A percentile compares a stretch with the other conserved stretches of the same genome.
Evolutionary conservation across 2,797 vertebrate genomes (phyloP).

Genomic region (Glyptemys insculpta): DNA sequence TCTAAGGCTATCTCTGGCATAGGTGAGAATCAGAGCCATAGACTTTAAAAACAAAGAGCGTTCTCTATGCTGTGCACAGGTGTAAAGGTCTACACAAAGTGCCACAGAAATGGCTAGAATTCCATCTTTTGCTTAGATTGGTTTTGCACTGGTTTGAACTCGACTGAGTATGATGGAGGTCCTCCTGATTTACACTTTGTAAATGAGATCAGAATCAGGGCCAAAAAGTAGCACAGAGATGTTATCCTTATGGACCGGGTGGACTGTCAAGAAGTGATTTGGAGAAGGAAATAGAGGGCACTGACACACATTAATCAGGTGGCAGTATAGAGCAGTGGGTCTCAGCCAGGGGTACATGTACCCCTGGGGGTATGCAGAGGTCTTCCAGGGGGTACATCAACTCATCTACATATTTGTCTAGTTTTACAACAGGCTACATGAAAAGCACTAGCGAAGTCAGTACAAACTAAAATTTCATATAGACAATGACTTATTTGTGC

Average conservation of each 20-base stretch:
- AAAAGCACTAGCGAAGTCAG: too few relatives aligned
- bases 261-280: slow-evolving; percentile 61
- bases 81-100: not conserved
- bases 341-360: too few relatives aligned
- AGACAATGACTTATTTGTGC: too few relatives aligned
- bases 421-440: too few relatives aligned
- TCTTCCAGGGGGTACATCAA: too few relatives aligned
- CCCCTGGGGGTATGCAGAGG: too few relatives aligned
- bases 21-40: not conserved
- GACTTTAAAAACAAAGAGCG: not conserved
- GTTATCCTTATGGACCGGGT: slow-evolving; percentile 29
- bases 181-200: not conserved
- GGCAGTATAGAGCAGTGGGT: not conserved
- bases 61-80: not conserved
- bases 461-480: too few relatives aligned
- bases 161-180: slow-evolving; percentile 3
- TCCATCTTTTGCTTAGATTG: not conserved
- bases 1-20: fast-evolving
- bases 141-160: not conserved
- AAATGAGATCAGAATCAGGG: not conserved
- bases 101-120: not conserved
- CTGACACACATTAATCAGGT: not conserved
- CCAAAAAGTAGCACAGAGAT: slow-evolving; percentile 14
- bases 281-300: not conserved
- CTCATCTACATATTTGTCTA: too few relatives aligned